These are phyloP conservation scores for Bucco capensis DNA, from an alignment of 2,113 vertebrate genomes.

Conservation along the genomic window DNA sequence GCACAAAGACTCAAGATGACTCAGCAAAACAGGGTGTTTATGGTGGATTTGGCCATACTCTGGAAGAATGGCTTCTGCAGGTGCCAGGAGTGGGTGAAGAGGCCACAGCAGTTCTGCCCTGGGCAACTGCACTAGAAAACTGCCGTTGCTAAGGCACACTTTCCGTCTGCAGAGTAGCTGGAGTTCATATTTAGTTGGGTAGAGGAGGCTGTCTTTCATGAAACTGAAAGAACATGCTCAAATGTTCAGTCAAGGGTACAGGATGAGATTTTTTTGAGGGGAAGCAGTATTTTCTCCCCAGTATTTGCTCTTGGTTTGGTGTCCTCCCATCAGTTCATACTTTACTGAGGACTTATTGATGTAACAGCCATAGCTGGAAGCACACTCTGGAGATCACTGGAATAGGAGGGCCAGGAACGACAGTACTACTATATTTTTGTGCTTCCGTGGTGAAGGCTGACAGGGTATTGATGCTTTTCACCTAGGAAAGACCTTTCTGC, in stretches of 20 bases:
- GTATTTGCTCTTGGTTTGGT: background rate
- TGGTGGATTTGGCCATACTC: accelerated
- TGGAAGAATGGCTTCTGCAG: background rate
- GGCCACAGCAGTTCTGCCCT: accelerated
- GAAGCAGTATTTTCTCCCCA: background rate
- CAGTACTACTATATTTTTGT: background rate
- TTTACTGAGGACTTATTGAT: background rate
- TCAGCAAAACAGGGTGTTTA: background rate
- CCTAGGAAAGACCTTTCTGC: background rate
- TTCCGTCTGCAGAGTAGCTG: accelerated
- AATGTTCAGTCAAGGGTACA: background rate
- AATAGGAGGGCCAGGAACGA: background rate
- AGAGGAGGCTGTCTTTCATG: accelerated
- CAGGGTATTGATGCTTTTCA: background rate
- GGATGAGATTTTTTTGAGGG: background rate
- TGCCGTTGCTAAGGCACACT: accelerated
- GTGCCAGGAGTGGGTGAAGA: accelerated
- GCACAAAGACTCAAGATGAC: accelerated
- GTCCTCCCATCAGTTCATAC: background rate
- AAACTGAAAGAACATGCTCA: background rate
- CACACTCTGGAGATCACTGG: background rate
- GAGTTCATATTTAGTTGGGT: accelerated
- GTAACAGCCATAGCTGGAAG: background rate
- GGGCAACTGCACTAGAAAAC: accelerated
- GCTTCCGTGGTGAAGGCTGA: background rate